Percentiles rank a stretch among this genome's conserved stretches.
phyloP scores from a whole-genome alignment of 2,888 invertebrate genomes.

The Erebia ligea region DNA sequence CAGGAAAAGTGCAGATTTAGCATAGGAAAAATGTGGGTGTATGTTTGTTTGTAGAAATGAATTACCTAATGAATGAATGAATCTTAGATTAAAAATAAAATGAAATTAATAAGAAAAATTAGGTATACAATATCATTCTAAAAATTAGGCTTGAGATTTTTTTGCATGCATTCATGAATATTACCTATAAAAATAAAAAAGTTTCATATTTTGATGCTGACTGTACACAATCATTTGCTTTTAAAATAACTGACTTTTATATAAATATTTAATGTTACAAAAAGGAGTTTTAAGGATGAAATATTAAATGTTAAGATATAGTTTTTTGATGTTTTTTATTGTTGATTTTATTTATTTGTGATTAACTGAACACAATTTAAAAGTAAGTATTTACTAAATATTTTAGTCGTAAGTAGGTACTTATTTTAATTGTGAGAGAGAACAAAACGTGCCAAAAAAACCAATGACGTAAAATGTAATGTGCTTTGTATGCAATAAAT shows the following conservation, averaged over 20 bases:
- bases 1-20: too few species aligned
- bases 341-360: constrained; percentile 23
- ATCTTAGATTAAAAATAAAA: too few species aligned
- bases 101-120: too few species aligned
- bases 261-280: too few species aligned
- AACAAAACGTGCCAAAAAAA: constrained; percentile 46
- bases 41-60: too few species aligned
- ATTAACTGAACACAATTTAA: constrained; percentile 31
- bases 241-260: constrained; percentile 9
- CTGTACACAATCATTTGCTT: background rate
- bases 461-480: constrained; percentile 21
- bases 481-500: constrained; percentile 23
- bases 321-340: background rate
- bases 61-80: too few species aligned
- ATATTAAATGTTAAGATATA: background rate
- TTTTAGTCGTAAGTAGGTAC: constrained; percentile 24
- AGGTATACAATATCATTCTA: too few species aligned
- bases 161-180: too few species aligned
- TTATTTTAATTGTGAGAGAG: constrained; percentile 6
- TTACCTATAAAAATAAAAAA: too few species aligned
- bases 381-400: background rate
- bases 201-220: background rate
- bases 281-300: background rate
- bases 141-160: too few species aligned
- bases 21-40: too few species aligned